These are phyloP conservation scores for Perca schrenkii DNA, from an alignment of 2,113 vertebrate genomes.

Conservation along the genomic window DNA sequence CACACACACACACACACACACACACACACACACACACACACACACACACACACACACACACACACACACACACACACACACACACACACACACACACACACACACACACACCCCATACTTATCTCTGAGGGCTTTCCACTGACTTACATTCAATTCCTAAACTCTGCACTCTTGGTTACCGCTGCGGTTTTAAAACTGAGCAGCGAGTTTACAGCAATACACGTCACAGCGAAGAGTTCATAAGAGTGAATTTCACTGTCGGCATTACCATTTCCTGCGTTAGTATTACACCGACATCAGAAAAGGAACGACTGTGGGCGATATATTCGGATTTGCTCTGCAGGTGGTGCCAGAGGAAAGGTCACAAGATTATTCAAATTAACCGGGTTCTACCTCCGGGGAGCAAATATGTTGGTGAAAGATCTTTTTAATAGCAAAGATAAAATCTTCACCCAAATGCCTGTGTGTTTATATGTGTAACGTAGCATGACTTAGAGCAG, in stretches of 20 bases:
- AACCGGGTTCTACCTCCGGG: background rate
- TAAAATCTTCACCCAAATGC: too few relatives aligned
- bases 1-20: too few relatives aligned
- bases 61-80: constrained; percentile 41
- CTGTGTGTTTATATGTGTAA: too few relatives aligned
- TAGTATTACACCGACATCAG: background rate
- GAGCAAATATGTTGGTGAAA: background rate
- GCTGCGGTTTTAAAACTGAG: background rate
- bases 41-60: constrained; percentile 41
- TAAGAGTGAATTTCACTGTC: background rate
- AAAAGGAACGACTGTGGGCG: background rate
- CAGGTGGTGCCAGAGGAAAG: too few relatives aligned
- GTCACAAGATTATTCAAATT: background rate
- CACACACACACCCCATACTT: background rate
- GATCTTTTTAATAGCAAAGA: too few relatives aligned
- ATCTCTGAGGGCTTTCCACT: constrained; percentile 21
- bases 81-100: constrained; percentile 22
- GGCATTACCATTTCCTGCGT: background rate
- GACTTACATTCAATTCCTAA: constrained; percentile 47
- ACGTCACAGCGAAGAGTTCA: background rate
- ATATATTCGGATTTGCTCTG: background rate
- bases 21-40: background rate
- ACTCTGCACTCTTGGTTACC: background rate
- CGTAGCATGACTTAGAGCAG: background rate
- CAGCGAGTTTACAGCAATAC: background rate